Evolutionary conservation across 1,140 invertebrate genomes (phyloP).

Genomic region (Trichogramma pretiosum): DNA sequence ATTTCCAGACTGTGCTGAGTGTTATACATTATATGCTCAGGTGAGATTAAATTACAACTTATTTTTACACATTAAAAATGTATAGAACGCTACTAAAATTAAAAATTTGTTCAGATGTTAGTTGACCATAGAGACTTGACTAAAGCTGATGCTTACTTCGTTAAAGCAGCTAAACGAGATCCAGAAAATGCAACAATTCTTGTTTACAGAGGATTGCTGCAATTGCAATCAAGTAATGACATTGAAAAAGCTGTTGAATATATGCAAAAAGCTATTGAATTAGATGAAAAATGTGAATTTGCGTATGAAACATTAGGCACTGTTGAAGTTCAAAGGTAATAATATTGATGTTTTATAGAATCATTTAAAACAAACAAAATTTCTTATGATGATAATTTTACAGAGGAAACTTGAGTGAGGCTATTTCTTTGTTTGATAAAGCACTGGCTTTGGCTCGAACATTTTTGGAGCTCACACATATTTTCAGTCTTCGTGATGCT

Average conservation of each 20-base stretch:
- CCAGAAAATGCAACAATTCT: conserved; percentile 76
- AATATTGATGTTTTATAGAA: conserved; percentile 1
- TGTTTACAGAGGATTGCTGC: conserved; percentile 79
- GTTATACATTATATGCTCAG: conserved; percentile 74
- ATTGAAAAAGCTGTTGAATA: conserved; percentile 69
- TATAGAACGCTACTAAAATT: conserved; percentile 2
- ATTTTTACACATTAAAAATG: conserved; percentile 5
- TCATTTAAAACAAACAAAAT: no score
- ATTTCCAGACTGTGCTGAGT: conserved; percentile 78
- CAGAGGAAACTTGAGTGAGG: conserved; percentile 73
- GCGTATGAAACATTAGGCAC: conserved; percentile 91
- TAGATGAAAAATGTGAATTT: conserved; percentile 88
- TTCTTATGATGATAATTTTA: conserved; percentile 7
- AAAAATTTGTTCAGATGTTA: conserved; percentile 48
- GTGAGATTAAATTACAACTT: conserved; percentile 42
- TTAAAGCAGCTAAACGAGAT: conserved; percentile 72
- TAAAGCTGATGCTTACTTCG: conserved; percentile 72
- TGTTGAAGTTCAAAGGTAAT: conserved; percentile 84
- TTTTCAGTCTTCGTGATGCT: conserved; percentile 77
- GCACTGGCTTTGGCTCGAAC: conserved; percentile 79
- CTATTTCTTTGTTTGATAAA: conserved; percentile 79
- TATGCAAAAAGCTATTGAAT: conserved; percentile 73
- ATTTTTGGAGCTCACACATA: conserved; percentile 76
- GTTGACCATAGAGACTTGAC: conserved; percentile 73
- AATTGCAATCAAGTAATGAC: conserved; percentile 73